A percentile compares a stretch with the other conserved stretches of the same genome.
phyloP scores from a whole-genome alignment of 1,140 invertebrate genomes.

The Heterodera schachtii region DNA sequence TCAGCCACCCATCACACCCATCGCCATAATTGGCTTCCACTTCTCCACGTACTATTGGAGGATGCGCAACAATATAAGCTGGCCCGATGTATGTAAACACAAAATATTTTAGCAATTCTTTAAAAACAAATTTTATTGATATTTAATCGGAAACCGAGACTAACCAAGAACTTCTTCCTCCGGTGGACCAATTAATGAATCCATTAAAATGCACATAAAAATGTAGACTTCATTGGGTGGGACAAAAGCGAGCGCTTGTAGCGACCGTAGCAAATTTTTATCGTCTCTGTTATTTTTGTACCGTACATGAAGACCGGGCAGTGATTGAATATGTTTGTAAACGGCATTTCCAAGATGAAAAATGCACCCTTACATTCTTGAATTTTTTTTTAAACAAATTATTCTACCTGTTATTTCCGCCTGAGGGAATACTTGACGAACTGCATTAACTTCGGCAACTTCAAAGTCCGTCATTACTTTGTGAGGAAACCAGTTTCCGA shows the following conservation, averaged over 20 bases:
- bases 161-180: neutral
- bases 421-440: too few relatives aligned
- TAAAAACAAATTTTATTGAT: too few relatives aligned
- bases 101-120: slow-evolving; percentile 6
- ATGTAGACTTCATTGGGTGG: slow-evolving; percentile 11
- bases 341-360: slow-evolving; percentile 10
- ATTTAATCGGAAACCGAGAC: too few relatives aligned
- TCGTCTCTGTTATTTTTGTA: neutral
- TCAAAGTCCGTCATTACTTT: slow-evolving; percentile 13
- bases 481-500: slow-evolving; percentile 1
- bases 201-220: slow-evolving; percentile 11
- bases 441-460: too few relatives aligned
- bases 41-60: neutral
- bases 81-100: slow-evolving; percentile 16
- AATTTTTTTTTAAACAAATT: neutral
- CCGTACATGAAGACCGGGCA: neutral
- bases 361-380: slow-evolving; percentile 1
- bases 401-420: too few relatives aligned
- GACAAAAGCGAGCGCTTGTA: too few relatives aligned
- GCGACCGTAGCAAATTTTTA: neutral
- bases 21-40: slow-evolving; percentile 8
- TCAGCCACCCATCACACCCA: neutral
- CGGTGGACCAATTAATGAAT: neutral
- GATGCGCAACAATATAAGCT: neutral
- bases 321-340: slow-evolving; percentile 3